phyloP scores from a whole-genome alignment of 1,140 invertebrate genomes.

The Bombus waltoni region DNA sequence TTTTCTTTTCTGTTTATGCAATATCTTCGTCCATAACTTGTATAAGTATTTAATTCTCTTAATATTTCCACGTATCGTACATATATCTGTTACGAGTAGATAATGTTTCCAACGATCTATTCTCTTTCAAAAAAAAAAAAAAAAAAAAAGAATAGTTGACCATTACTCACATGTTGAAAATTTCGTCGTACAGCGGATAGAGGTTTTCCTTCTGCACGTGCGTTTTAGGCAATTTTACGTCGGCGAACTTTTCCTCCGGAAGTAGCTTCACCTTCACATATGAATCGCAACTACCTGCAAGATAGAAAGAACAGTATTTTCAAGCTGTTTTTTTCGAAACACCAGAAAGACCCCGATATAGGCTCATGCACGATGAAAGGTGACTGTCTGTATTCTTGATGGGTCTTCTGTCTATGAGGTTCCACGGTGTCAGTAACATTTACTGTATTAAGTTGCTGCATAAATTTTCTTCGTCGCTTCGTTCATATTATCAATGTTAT shows the following conservation, averaged over 20 bases:
- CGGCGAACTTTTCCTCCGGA: slow-evolving; percentile 92
- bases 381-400: slow-evolving; percentile 33
- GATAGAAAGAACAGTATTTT: slow-evolving; percentile 40
- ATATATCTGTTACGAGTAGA: too few species aligned
- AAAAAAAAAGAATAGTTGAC: neutral
- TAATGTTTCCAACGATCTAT: neutral
- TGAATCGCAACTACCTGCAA: slow-evolving; percentile 91
- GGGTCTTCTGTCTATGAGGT: slow-evolving; percentile 46
- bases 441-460: neutral
- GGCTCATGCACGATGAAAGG: slow-evolving; percentile 64
- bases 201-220: slow-evolving; percentile 95
- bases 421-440: neutral
- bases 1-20: too few species aligned
- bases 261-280: slow-evolving; percentile 94
- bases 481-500: too few species aligned
- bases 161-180: slow-evolving; percentile 93
- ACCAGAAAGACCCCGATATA: slow-evolving; percentile 53
- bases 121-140: neutral
- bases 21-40: too few species aligned
- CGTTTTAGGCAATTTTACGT: slow-evolving; percentile 89
- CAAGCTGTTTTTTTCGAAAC: neutral
- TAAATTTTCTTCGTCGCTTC: too few species aligned
- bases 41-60: too few species aligned
- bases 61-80: too few species aligned
- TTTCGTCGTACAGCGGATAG: slow-evolving; percentile 97